Base-by-base conservation (phyloP, 2,113 vertebrate species). In the Phalacrocorax aristotelis region DNA sequence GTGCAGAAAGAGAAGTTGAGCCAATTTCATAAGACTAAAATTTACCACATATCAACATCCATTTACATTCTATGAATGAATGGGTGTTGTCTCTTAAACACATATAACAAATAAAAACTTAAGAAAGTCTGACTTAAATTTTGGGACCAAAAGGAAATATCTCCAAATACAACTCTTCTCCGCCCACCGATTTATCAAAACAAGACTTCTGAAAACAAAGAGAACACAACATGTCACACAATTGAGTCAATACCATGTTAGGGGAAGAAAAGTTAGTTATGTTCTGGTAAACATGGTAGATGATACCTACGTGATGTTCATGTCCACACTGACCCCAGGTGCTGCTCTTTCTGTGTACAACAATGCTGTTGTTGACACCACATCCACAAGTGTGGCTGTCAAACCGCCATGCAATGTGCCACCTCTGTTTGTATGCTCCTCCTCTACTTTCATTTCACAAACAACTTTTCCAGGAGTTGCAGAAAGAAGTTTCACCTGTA, bases 241-340 rank as follows among this genome's bases (percentile, higher is more conserved):
- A 38, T 38, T 38, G 38, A 78, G 19, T 76, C 11, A 21, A 19
- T 1, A 30, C 16, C 1, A 1, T 30, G 30, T 52, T 44, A 85
- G 54, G n/a, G 21, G 13, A 66, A 72, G 29, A 61, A 23, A 81
- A 42, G 40, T 72, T 62, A 57, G 22, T 4, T 4, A 14, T 42
- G 27, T 72, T 82, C 48, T 66, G 77, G 32, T 62, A 48, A 83
- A 27, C 7, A 5, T 0, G 8, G 38, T 77, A 61, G 55, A 30
- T 86, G 80, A 91, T 97, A 98, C 98, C 11, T 98, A 99, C 99
- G 99, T 99, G 95, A 99, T 99, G 85, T 99, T 99, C 99, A 99
- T 99, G 87, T 99, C 99, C 52, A 99, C 98, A 14, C 99, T 99
- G 97, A 99, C 99, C 22, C 99, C 99, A 0, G 99, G 98, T 1